Evolutionary conservation across 2,797 vertebrate species (phyloP).

Genomic region (Diceros bicornis): DNA sequence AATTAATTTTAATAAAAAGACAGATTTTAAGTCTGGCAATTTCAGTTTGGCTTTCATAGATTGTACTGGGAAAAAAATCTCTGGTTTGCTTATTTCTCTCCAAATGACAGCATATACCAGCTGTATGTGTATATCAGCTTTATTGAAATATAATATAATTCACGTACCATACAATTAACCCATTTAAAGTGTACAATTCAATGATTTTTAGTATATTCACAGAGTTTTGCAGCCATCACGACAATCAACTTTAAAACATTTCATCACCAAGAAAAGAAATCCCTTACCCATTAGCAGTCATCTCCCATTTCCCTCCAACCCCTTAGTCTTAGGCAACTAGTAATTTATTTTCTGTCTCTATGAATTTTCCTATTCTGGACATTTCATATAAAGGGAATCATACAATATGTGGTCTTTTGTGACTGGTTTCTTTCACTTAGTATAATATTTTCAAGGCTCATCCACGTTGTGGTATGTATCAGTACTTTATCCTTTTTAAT

Average conservation of each 20-base stretch:
- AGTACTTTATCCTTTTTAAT: conserved; percentile 19
- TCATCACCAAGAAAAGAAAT: not conserved
- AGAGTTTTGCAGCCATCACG: not conserved
- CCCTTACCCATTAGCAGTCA: not conserved
- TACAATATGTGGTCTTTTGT: not conserved
- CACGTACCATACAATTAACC: not conserved
- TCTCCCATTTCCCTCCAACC: not conserved
- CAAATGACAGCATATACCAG: not conserved
- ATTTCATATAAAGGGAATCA: not conserved
- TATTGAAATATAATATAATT: not conserved
- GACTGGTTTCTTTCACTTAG: not conserved
- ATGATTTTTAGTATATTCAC: not conserved
- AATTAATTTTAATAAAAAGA: conserved; percentile 3
- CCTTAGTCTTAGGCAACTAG: not conserved
- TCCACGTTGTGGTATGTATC: too few species aligned
- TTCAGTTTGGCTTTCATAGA: conserved; percentile 46
- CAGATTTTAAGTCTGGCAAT: not conserved
- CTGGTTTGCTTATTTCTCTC: conserved; percentile 26
- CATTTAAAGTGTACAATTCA: not conserved
- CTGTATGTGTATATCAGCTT: not conserved
- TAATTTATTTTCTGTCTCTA: not conserved
- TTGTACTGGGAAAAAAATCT: not conserved
- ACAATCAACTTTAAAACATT: not conserved
- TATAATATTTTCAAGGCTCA: not conserved
- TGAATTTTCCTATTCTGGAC: not conserved